Percentiles rank a stretch among this genome's conserved stretches.
Conservation (phyloP, 2,797 vertebrate genomes). For the Apogon talboti region DNA sequence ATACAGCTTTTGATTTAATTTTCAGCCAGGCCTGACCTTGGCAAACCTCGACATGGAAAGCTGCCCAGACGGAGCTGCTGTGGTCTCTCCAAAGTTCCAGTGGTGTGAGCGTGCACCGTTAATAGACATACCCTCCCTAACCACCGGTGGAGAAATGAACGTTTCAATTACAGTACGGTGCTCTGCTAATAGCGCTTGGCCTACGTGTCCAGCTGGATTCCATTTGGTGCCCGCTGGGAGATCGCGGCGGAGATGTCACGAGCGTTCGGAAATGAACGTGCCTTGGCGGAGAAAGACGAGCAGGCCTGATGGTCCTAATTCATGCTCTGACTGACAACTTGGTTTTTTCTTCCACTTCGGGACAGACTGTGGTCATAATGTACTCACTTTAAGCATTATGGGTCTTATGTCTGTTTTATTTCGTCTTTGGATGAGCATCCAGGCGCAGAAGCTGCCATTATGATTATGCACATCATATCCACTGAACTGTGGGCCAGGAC, state of each 20-base stretch:
- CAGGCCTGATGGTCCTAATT: slow-evolving; percentile 53
- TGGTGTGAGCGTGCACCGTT: slow-evolving; percentile 57
- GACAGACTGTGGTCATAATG: slow-evolving; percentile 55
- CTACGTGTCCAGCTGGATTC: slow-evolving; percentile 77
- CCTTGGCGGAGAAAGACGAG: slow-evolving; percentile 68
- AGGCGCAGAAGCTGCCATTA: slow-evolving; percentile 37
- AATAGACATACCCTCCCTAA: slow-evolving; percentile 62
- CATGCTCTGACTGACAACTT: slow-evolving; percentile 69
- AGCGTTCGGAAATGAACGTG: slow-evolving; percentile 68
- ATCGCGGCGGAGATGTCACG: slow-evolving; percentile 69
- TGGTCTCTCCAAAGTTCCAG: slow-evolving; percentile 54
- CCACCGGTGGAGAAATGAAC: slow-evolving; percentile 62
- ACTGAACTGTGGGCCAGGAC: not conserved
- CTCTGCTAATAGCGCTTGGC: slow-evolving; percentile 70
- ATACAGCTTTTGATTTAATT: slow-evolving; percentile 49
- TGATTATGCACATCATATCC: slow-evolving; percentile 28
- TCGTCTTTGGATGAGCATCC: slow-evolving; percentile 35
- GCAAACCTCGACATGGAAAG: slow-evolving; percentile 49
- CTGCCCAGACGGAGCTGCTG: slow-evolving; percentile 48
- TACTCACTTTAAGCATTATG: slow-evolving; percentile 43
- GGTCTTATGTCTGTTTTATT: slow-evolving; percentile 48
- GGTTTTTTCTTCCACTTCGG: slow-evolving; percentile 53
- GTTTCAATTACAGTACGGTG: slow-evolving; percentile 68
- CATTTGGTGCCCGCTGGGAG: slow-evolving; percentile 72
- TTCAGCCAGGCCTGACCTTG: slow-evolving; percentile 61